Evolutionary conservation across 64 coral and sea anemone genomes (phyloP).

Genomic region (Stichodactyla helianthus): DNA sequence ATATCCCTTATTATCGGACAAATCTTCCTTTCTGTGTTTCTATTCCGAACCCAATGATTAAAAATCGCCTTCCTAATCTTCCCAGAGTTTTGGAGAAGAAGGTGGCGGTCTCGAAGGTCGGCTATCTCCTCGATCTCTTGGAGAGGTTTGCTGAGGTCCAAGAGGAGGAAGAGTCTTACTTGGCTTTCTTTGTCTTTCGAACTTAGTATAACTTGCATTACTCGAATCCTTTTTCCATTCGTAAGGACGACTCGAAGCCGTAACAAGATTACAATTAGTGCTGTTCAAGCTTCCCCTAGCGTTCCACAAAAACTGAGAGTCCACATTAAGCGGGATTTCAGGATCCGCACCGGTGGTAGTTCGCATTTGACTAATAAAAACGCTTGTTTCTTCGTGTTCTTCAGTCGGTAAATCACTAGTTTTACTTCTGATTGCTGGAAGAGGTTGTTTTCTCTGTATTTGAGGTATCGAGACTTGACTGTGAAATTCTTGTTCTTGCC

Average conservation of each 20-base stretch:
- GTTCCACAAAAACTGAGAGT: conserved; percentile 63
- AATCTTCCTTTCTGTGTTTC: neutral
- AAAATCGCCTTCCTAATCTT: conserved; percentile 8
- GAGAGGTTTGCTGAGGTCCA: conserved; percentile 22
- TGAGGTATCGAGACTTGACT: conserved; percentile 60
- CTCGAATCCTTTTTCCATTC: conserved; percentile 51
- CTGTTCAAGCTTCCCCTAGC: neutral
- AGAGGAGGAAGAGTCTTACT: conserved; percentile 62
- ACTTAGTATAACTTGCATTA: conserved; percentile 23
- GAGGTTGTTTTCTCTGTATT: conserved; percentile 72
- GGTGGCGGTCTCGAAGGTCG: conserved; percentile 34
- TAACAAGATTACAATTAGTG: conserved; percentile 1
- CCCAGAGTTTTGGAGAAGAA: conserved; percentile 60
- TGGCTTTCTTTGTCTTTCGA: conserved; percentile 41
- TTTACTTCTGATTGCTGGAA: conserved; percentile 67
- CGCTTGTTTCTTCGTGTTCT: conserved; percentile 8
- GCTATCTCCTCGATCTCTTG: conserved; percentile 19
- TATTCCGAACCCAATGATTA: neutral
- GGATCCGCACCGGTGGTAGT: neutral
- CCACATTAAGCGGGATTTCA: conserved; percentile 25
- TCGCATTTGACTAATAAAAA: conserved; percentile 37
- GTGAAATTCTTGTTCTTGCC: conserved; percentile 62
- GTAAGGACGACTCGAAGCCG: conserved; percentile 20
- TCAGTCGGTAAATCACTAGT: neutral
- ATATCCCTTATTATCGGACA: conserved; percentile 22